Conservation (phyloP, 2,113 vertebrate species). For the Chitala chitala region DNA sequence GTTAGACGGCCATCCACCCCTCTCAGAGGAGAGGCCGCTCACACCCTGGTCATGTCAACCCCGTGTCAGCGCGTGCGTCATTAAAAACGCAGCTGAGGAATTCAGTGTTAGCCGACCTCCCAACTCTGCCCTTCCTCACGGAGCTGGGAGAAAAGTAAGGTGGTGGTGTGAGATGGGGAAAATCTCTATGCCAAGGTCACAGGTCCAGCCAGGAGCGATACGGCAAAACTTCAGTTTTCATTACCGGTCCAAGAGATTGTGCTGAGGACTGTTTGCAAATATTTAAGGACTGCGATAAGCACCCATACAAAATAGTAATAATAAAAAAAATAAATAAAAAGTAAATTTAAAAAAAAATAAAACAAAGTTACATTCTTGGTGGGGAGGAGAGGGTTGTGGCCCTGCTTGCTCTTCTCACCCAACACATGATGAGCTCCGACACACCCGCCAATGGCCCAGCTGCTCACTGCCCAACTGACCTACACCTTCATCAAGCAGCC, state of each 20-base stretch:
- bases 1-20: no score
- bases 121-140: no score
- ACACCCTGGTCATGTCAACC: no score
- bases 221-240: not conserved
- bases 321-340: not conserved
- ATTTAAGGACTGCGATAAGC: not conserved
- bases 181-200: not conserved
- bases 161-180: not conserved
- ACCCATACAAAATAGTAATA: not conserved
- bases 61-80: no score
- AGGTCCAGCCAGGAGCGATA: not conserved
- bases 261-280: not conserved
- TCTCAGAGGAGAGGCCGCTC: no score
- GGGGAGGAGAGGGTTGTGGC: not conserved
- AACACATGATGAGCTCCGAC: not conserved
- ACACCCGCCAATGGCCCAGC: not conserved
- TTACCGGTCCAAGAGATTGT: not conserved
- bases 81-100: no score
- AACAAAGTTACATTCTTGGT: not conserved
- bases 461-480: no score
- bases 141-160: no score
- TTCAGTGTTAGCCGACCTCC: no score
- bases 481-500: no score
- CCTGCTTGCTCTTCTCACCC: conserved; percentile 1
- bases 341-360: not conserved